Evolutionary conservation across 1,140 invertebrate genomes (phyloP), one percentile per base, ranked within the genome.

Genomic region (Scaptodrosophila lebanonensis): DNA sequence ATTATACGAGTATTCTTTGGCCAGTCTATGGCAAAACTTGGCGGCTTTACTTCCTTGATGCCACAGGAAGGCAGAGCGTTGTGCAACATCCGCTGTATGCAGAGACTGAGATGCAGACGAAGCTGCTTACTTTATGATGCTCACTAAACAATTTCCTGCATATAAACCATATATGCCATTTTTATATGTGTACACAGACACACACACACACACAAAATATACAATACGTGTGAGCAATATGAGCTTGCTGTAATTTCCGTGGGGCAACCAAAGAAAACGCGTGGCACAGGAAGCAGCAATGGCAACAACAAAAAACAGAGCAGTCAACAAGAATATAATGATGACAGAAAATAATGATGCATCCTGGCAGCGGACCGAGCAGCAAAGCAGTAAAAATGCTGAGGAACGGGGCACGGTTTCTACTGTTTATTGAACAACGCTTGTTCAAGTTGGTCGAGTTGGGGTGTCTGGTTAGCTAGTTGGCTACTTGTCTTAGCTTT

Each of bases 261-360:
- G 42, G 60, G 60, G 45, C 65, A 51, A 68, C 73, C 73, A 58
- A 25, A 65, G 51, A 51, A 50, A 62, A 16, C 52, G 50, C 68
- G 43, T 66, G 59, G 69, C 64, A 51, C n/a, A 72, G 63, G 57
- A 66, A 35, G 20, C 48, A 59, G 33, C 27, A 18, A 33, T 32
- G 48, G 35, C 47, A 44, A 54, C 38, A 51, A 39, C 50, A 40
- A 36, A 33, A 16, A 56, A 32, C 20, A 40, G 17, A 49, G 47
- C 63, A 71, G 72, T 56, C 69, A 73, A 73, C 72, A 69, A 64
- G 75, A 79, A 79, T 82, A 82, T 79, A 79, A 79, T 79, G 75
- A 79, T 79, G 73, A 79, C 73, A 79, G 73, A 79, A 79, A 79
- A 79, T 79, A 79, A 79, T 79, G 73, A 79, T 79, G 73, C 73